These are phyloP conservation scores for Oreochromis grahami DNA, from an alignment of 2,797 vertebrate genomes.

Conservation along the genomic window DNA sequence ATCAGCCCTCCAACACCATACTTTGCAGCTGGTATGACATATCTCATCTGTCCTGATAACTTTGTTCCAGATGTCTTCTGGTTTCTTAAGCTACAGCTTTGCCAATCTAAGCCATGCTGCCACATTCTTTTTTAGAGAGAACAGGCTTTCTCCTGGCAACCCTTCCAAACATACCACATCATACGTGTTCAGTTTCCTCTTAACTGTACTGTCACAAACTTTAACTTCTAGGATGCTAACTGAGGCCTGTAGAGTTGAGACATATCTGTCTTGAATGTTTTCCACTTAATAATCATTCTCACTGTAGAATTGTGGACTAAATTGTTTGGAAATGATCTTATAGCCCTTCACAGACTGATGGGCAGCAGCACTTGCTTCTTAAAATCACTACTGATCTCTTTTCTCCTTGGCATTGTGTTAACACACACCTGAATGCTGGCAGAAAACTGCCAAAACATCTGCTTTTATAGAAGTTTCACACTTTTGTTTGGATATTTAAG, in stretches of 20 bases:
- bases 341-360: background rate
- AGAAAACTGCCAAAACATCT: background rate
- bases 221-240: background rate
- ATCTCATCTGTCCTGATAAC: background rate
- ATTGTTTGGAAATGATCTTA: background rate
- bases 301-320: fast-evolving
- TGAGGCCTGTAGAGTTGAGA: background rate
- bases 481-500: background rate
- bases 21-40: background rate
- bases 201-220: background rate
- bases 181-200: background rate
- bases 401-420: background rate
- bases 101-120: background rate
- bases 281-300: background rate
- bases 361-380: background rate
- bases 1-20: background rate
- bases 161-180: background rate
- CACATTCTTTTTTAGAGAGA: background rate
- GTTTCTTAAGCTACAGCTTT: background rate
- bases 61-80: background rate
- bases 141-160: background rate
- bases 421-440: background rate
- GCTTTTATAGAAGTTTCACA: background rate
- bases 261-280: background rate
- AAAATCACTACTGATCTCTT: background rate